phyloP scores from a whole-genome alignment of 2,113 vertebrate species.

The Malurus alboscapulatus region DNA sequence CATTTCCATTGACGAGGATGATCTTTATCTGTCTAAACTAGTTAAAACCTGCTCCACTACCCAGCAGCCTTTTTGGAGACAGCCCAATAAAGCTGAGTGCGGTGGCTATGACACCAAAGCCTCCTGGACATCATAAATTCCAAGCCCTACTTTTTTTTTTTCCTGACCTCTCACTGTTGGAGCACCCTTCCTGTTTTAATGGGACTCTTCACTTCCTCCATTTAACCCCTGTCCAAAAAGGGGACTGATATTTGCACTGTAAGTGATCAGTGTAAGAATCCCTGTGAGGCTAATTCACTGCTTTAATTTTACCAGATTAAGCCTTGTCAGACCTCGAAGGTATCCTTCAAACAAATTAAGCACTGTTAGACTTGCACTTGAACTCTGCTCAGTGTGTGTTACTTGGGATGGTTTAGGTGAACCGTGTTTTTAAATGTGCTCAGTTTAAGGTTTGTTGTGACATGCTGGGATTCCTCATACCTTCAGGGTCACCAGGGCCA shows the following conservation, averaged over 20 bases:
- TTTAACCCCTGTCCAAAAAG: background rate
- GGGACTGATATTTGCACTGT: background rate
- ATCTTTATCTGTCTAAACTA: slow-evolving; percentile 74
- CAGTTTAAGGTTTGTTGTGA: background rate
- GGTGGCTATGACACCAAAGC: slow-evolving; percentile 34
- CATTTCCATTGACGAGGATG: slow-evolving; percentile 72
- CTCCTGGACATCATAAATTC: slow-evolving; percentile 62
- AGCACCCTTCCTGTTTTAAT: slow-evolving; percentile 27
- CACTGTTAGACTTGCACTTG: background rate
- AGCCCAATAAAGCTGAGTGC: slow-evolving; percentile 49
- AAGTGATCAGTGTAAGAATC: background rate
- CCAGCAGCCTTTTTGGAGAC: slow-evolving; percentile 45
- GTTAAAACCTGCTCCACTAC: slow-evolving; percentile 67
- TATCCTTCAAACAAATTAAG: background rate
- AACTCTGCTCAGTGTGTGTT: background rate
- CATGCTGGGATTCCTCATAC: background rate
- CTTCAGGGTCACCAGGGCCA: background rate
- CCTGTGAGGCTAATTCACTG: background rate
- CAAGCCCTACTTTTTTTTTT: slow-evolving; percentile 24
- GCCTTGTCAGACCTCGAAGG: background rate
- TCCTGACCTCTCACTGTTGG: background rate
- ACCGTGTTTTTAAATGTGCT: background rate
- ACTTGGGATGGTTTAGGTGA: background rate
- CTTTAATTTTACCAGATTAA: background rate
- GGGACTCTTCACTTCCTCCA: slow-evolving; percentile 13